A percentile compares a stretch with the other conserved stretches of the same genome.
These are phyloP conservation scores for Sternarchorhynchus goeldii DNA, from an alignment of 2,797 vertebrate species.

Conservation along the genomic window DNA sequence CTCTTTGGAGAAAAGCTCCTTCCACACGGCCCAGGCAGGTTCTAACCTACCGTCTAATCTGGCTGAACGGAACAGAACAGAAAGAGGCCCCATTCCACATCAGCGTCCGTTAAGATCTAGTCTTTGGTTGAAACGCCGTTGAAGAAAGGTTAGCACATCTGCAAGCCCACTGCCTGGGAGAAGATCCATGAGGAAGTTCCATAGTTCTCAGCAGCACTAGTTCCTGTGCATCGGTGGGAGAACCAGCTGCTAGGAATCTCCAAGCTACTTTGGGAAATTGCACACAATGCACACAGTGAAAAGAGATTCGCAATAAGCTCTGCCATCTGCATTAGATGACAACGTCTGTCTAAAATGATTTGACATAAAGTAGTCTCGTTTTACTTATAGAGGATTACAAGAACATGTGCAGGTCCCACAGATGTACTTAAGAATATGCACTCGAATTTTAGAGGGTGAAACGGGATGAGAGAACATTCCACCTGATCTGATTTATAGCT, in stretches of 20 bases:
- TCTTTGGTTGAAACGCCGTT: slow-evolving; percentile 45
- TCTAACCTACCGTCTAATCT: slow-evolving; percentile 53
- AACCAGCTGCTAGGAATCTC: neutral
- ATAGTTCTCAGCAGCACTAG: neutral
- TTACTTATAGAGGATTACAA: neutral
- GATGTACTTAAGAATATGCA: neutral
- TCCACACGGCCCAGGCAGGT: slow-evolving; percentile 37
- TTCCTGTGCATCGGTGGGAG: neutral
- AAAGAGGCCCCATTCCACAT: slow-evolving; percentile 45
- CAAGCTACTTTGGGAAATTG: no score
- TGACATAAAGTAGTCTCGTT: neutral
- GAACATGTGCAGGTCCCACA: neutral
- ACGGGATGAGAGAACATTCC: neutral
- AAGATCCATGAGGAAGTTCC: slow-evolving; percentile 42
- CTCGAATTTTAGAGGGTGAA: neutral
- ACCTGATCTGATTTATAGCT: slow-evolving; percentile 31
- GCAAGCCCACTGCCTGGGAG: slow-evolving; percentile 33
- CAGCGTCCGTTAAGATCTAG: slow-evolving; percentile 46
- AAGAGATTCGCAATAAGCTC: no score
- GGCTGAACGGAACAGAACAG: slow-evolving; percentile 40
- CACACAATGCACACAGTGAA: no score
- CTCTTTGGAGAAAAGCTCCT: slow-evolving; percentile 58
- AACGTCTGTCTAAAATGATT: neutral
- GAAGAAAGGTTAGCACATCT: slow-evolving; percentile 44
- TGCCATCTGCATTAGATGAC: neutral